Conservation (phyloP, 2,113 vertebrate species). For the Isichthys henryi region DNA sequence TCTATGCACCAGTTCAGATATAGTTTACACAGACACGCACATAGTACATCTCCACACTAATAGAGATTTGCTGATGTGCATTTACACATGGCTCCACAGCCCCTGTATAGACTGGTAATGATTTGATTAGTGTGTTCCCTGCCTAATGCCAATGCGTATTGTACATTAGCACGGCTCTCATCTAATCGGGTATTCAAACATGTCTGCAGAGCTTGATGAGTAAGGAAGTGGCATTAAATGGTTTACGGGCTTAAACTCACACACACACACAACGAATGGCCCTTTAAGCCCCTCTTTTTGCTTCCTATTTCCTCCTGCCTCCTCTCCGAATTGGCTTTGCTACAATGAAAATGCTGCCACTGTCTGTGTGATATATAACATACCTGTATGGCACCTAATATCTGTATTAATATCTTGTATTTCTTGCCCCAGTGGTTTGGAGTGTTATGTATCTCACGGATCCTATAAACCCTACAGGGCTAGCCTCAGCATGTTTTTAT, state of each 20-base stretch:
- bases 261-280: neutral
- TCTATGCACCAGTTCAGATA: neutral
- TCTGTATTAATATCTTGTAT: slow-evolving; percentile 7
- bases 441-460: slow-evolving; percentile 4
- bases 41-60: neutral
- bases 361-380: slow-evolving; percentile 8
- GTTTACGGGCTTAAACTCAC: neutral
- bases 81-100: neutral
- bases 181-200: neutral
- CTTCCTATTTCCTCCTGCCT: neutral
- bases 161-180: neutral
- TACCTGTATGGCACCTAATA: slow-evolving; percentile 6
- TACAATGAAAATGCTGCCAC: neutral
- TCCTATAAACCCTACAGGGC: neutral
- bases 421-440: neutral
- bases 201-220: neutral
- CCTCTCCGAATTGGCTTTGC: neutral
- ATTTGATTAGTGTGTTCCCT: neutral
- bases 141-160: neutral
- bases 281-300: neutral
- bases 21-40: neutral
- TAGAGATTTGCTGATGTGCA: neutral
- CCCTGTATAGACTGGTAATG: neutral
- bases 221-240: neutral
- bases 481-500: neutral